These are phyloP conservation scores for Plutella xylostella DNA, from an alignment of 2,888 invertebrate genomes.

Conservation along the genomic window DNA sequence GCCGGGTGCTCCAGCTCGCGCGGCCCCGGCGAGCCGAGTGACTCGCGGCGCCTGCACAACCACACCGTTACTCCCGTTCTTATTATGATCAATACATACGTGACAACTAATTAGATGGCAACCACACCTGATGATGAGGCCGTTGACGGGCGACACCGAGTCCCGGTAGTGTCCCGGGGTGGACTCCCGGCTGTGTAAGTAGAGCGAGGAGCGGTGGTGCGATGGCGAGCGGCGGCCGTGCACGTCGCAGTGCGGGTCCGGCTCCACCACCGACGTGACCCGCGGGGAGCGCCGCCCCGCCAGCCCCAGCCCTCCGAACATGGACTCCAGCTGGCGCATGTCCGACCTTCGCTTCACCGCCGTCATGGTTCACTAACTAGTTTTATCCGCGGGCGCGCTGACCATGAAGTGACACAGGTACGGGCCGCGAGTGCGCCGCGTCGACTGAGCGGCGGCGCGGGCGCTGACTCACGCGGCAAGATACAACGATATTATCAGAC, in stretches of 20 bases:
- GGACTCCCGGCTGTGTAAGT: slow-evolving; percentile 53
- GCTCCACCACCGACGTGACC: slow-evolving; percentile 67
- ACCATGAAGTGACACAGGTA: slow-evolving; percentile 55
- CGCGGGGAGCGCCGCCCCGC: slow-evolving; percentile 52
- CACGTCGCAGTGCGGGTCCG: slow-evolving; percentile 76
- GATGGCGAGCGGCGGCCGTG: slow-evolving; percentile 67
- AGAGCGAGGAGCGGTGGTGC: slow-evolving; percentile 48
- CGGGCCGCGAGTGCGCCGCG: slow-evolving; percentile 62
- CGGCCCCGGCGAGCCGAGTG: slow-evolving; percentile 68
- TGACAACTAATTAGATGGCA: slow-evolving; percentile 21
- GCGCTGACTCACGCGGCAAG: slow-evolving; percentile 41
- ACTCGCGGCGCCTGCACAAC: slow-evolving; percentile 73
- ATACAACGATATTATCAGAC: slow-evolving; percentile 21
- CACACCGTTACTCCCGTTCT: too few species aligned
- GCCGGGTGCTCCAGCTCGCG: slow-evolving; percentile 77
- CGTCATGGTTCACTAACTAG: slow-evolving; percentile 33
- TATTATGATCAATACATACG: too few species aligned
- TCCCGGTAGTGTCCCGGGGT: slow-evolving; percentile 72
- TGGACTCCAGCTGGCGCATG: slow-evolving; percentile 78
- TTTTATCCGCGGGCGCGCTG: slow-evolving; percentile 28
- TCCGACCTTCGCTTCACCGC: slow-evolving; percentile 74
- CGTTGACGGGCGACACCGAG: slow-evolving; percentile 56
- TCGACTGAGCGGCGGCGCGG: slow-evolving; percentile 56
- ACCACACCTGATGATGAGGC: slow-evolving; percentile 53
- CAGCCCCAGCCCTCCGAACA: slow-evolving; percentile 74